A percentile compares a stretch with the other conserved stretches of the same genome.
These are phyloP conservation scores for Equus quagga DNA, from an alignment of 2,113 vertebrate species.

Conservation along the genomic window DNA sequence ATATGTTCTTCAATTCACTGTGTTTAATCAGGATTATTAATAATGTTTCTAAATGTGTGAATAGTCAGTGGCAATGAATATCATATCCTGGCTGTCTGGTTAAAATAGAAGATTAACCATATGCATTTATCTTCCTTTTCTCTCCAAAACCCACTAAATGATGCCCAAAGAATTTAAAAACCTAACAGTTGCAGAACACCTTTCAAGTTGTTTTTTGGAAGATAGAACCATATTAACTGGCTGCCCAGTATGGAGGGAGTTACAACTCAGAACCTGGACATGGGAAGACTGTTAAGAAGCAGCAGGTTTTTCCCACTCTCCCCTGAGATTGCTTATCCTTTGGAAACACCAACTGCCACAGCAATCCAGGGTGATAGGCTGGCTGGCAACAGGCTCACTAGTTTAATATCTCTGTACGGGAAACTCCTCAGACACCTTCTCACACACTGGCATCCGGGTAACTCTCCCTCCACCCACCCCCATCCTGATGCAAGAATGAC, in stretches of 20 bases:
- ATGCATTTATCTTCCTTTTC: background rate
- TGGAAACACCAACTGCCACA: background rate
- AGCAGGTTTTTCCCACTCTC: background rate
- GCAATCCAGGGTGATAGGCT: background rate
- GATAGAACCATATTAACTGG: background rate
- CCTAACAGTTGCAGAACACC: background rate
- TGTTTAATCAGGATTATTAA: background rate
- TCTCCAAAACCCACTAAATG: background rate
- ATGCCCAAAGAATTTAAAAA: background rate
- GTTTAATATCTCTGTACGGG: background rate
- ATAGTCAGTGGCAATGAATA: background rate
- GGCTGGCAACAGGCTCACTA: no score
- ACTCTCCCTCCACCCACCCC: background rate
- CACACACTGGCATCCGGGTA: background rate
- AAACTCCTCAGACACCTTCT: background rate
- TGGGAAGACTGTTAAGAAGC: background rate
- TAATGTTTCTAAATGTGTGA: background rate
- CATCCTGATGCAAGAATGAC: background rate
- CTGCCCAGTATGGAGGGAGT: background rate
- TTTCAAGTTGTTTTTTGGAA: background rate
- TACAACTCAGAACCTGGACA: accelerated
- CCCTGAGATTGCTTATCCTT: background rate
- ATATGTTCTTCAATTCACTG: background rate
- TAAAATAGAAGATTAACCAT: background rate
- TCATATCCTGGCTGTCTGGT: background rate